Evolutionary conservation across 37 sponge, comb jelly and placozoan species (phyloP).

Genomic region (Lycopodina hypogea): DNA sequence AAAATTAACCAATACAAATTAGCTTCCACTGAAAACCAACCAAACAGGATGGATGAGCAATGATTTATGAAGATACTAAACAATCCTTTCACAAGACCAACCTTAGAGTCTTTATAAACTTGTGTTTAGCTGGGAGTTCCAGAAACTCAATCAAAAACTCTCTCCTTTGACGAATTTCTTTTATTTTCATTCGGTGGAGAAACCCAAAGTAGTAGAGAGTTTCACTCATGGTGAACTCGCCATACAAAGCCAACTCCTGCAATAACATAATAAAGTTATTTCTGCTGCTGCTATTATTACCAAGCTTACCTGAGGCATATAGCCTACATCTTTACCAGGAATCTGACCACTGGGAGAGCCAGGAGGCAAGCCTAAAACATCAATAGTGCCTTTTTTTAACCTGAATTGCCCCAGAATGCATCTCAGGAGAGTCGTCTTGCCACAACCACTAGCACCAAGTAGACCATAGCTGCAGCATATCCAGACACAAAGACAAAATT

Average conservation of each 20-base stretch:
- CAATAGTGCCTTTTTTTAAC: constrained; percentile 35
- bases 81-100: too few relatives aligned
- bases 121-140: constrained; percentile 55
- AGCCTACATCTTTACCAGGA: constrained; percentile 80
- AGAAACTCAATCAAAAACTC: constrained; percentile 65
- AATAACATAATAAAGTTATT: too few relatives aligned
- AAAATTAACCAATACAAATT: too few relatives aligned
- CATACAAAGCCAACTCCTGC: constrained; percentile 75
- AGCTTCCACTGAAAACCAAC: too few relatives aligned
- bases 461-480: constrained; percentile 81
- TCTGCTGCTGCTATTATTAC: too few relatives aligned
- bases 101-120: constrained; percentile 64
- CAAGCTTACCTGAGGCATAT: constrained; percentile 89
- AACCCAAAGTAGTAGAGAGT: constrained; percentile 80
- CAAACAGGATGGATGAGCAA: too few relatives aligned
- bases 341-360: constrained; percentile 51
- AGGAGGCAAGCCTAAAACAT: constrained; percentile 63
- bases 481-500: too few relatives aligned
- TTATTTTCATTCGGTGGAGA: constrained; percentile 56
- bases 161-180: constrained; percentile 39
- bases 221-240: constrained; percentile 69
- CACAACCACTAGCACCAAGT: constrained; percentile 87
- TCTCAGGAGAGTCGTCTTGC: constrained; percentile 86
- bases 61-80: too few relatives aligned
- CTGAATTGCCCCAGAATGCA: constrained; percentile 79